Evolutionary conservation across 2,888 invertebrate species (phyloP), one percentile per base, ranked within the genome.

Genomic region (Drosophila kambysellisi): DNA sequence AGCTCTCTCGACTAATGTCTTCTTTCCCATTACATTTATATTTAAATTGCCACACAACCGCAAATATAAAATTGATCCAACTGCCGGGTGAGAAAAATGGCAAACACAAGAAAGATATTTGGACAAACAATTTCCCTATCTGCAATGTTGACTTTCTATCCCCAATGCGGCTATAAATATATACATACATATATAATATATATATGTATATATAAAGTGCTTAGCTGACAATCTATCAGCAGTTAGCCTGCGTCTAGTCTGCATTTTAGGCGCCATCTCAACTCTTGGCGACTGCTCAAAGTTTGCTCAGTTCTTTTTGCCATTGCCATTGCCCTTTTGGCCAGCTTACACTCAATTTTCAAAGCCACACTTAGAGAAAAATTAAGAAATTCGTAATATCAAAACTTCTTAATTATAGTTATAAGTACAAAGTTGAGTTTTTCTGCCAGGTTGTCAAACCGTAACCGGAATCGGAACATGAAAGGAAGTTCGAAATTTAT

Each of bases 251-350:
- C 15, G 59, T 69, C 46, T 66, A 73, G 71, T 74, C 83, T 71
- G 46, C 66, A 9, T 62, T 81, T 71, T 68, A 73, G 88, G 84
- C 82, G 90, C 78, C 84, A 87, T 50, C 25, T 46, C 69, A 52
- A 72, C 75, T 79, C 75, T 84, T 89, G 88, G 86, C 88, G 89
- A 77, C 58, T 75, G 84, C 87, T 90, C 91, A 90, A 89, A 87
- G 82, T 83, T 89, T 68, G 7, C 35, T 57, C 50, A 12, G 33
- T 35, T 59, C 57, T 52, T 70, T 58, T 46, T 54, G 35, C 57
- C 63, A 50, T 37, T 61, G 50, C 59, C 52, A 12, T 68, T 60
- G 62, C 57, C 50, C 58, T 64, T 72, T 74, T 70, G 69, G 60
- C 67, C 72, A 63, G 60, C 50, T 60, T 54, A 50, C 58, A 64